phyloP scores from a whole-genome alignment of 2,797 vertebrate species.

The Cichlasoma orientale region DNA sequence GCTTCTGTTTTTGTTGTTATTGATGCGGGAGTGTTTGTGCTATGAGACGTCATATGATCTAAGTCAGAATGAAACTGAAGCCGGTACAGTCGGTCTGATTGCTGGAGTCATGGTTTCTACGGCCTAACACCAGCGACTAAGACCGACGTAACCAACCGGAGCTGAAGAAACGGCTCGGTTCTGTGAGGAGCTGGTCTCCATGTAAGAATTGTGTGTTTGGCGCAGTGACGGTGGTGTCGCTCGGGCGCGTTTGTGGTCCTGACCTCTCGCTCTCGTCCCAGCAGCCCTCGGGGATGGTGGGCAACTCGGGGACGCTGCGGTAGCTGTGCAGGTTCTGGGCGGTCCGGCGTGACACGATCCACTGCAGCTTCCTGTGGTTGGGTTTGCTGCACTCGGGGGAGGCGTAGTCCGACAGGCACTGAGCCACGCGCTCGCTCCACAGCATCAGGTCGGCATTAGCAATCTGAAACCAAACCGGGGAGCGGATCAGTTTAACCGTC shows the following conservation, averaged over 20 bases:
- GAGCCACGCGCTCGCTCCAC: conserved; percentile 91
- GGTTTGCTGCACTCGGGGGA: conserved; percentile 96
- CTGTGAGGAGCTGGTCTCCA: too few relatives aligned
- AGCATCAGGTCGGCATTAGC: conserved; percentile 86
- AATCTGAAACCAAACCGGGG: conserved; percentile 80
- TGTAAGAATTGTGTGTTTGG: not conserved
- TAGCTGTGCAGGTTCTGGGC: conserved; percentile 94
- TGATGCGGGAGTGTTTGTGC: not conserved
- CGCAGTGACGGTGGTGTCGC: not conserved
- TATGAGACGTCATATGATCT: not conserved
- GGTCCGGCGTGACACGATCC: conserved; percentile 94
- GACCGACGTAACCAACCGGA: too few relatives aligned
- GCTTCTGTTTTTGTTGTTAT: not conserved
- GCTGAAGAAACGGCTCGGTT: too few relatives aligned
- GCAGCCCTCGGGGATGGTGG: conserved; percentile 91
- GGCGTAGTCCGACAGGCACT: conserved; percentile 91
- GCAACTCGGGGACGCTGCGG: conserved; percentile 90
- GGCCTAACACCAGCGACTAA: not conserved
- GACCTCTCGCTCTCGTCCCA: conserved; percentile 85
- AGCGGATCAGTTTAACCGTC: not conserved
- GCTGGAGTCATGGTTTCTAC: not conserved
- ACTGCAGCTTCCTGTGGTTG: conserved; percentile 92
- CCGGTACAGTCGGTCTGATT: not conserved
- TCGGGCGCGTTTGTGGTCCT: not conserved
- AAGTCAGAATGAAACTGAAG: conserved; percentile 4